Evolutionary conservation across 1,140 invertebrate species (phyloP).

Genomic region (Drosophila tani): DNA sequence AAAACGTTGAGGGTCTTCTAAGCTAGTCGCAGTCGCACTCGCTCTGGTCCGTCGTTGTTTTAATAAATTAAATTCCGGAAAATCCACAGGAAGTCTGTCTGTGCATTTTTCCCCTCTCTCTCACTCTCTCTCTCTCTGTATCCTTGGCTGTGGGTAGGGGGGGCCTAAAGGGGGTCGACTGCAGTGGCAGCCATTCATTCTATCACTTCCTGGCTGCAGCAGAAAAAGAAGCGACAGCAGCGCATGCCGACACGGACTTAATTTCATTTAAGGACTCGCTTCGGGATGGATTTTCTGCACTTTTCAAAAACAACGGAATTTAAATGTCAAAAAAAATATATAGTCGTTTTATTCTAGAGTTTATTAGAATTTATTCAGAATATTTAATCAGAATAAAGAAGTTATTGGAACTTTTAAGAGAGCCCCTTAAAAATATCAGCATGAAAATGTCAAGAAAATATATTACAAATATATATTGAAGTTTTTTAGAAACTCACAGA

Average conservation of each 20-base stretch:
- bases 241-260: constrained; percentile 79
- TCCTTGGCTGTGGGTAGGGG: neutral
- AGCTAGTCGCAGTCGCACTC: neutral
- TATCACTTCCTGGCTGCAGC: constrained; percentile 71
- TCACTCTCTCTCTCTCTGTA: neutral
- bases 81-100: constrained; percentile 83
- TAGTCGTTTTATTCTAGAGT: too few relatives aligned
- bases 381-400: too few relatives aligned
- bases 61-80: constrained; percentile 84
- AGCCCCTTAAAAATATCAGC: too few relatives aligned
- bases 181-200: constrained; percentile 74
- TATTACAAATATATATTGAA: too few relatives aligned
- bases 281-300: constrained; percentile 9
- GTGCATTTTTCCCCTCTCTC: constrained; percentile 47
- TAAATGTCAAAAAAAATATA: too few relatives aligned
- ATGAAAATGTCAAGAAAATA: too few relatives aligned
- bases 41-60: constrained; percentile 71
- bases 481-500: too few relatives aligned
- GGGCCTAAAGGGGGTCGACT: constrained; percentile 4
- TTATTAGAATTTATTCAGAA: too few relatives aligned
- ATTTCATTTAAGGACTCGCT: constrained; percentile 72
- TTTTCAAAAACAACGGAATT: too few relatives aligned
- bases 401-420: too few relatives aligned
- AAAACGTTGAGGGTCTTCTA: neutral
- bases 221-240: constrained; percentile 39